phyloP scores from a whole-genome alignment of 2,113 vertebrate genomes.

The Odontophorus gujanensis region DNA sequence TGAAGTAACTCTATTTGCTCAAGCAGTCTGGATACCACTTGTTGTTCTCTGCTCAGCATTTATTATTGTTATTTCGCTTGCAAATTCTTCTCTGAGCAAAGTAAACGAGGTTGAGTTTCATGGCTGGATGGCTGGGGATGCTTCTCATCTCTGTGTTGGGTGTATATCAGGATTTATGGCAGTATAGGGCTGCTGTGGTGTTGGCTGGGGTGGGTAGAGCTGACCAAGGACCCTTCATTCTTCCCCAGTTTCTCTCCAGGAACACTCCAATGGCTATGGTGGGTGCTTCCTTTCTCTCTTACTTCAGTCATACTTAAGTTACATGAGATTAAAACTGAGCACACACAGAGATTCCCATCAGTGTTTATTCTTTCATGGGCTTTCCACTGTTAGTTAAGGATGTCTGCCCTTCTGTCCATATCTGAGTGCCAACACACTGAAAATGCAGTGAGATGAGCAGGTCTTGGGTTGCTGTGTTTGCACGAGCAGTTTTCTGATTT shows the following conservation, averaged over 20 bases:
- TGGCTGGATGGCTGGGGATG: neutral
- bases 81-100: slow-evolving; percentile 35
- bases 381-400: neutral
- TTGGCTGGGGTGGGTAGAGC: neutral
- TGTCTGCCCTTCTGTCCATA: neutral
- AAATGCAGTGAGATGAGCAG: neutral
- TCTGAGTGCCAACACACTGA: neutral
- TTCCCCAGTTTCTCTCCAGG: neutral
- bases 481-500: neutral
- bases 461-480: neutral
- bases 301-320: neutral
- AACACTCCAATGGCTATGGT: neutral
- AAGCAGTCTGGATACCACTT: slow-evolving; percentile 8
- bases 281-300: neutral
- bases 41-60: slow-evolving; percentile 8
- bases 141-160: slow-evolving; percentile 7
- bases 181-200: neutral
- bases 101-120: slow-evolving; percentile 57
- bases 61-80: slow-evolving; percentile 64
- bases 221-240: neutral
- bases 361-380: neutral
- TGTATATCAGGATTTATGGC: slow-evolving; percentile 26
- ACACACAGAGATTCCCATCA: neutral
- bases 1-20: slow-evolving; percentile 19
- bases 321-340: neutral